Evolutionary conservation across 2,888 invertebrate species (phyloP), one percentile per base, ranked within the genome.

Genomic region (Oscheius sp.): DNA sequence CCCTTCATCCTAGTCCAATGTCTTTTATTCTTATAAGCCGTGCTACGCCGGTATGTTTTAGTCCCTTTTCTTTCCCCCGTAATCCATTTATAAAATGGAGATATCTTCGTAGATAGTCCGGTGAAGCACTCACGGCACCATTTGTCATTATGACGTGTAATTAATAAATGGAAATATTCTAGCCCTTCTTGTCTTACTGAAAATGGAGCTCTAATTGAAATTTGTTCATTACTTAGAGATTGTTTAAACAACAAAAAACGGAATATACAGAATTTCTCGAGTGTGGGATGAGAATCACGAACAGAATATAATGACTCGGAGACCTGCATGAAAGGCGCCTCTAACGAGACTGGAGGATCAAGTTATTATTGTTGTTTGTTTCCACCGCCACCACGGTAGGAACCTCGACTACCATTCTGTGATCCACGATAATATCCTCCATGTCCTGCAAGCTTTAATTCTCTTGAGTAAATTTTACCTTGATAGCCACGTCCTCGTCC

Each of bases 121-220:
- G 65, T 65, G 65, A 51, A 28, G 50, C 63, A 63, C 50, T 22
- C 22, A 54, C 49, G 65, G 65, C 65, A 65, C 54, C 38, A 54
- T 71, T 69, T 73, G 68, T 73, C 71, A 69, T 67, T 68, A 59
- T 70, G 70, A 73, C 73, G 70, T 73, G 73, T 71, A 71, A 50
- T 64, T 67, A 71, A 54, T 65, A 59, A 59, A 65, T 65, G 54
- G 56, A 63, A 49, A 33, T 63, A 20, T 32, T 54, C 32, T 36
- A n/a, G 33, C 9, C 32, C 22, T 54, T 54, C 32, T 33, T 20
- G 9, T 54, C 17, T 22, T 33, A 54, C 32, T 28, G 36, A 30
- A n/a, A 56, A 56, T 24, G n/a, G 24, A 47, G 47, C 5, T 47
- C 24, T 47, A 47, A 47, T 24, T 24, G 20, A 47, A 24, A 47